Evolutionary conservation across 2,888 invertebrate species (phyloP).

Genomic region (Cacoxenus indagator): DNA sequence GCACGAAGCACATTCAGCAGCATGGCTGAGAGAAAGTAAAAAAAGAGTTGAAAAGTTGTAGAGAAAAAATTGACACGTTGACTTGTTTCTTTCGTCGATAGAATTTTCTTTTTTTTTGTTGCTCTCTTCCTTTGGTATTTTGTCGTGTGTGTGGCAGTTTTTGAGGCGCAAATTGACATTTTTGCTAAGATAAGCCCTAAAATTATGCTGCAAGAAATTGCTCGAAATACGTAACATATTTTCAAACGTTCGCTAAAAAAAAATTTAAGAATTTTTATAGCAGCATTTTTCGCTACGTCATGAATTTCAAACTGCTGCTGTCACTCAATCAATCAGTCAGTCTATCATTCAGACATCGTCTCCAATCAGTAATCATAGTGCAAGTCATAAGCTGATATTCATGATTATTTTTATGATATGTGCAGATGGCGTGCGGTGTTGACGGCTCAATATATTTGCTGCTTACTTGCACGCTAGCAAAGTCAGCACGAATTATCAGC

Average conservation of each 20-base stretch:
- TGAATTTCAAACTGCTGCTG: background rate
- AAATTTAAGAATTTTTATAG: constrained; percentile 18
- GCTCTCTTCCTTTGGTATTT: too few species aligned
- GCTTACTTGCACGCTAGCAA: background rate
- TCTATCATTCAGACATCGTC: background rate
- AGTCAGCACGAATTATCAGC: background rate
- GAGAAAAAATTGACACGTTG: constrained; percentile 10
- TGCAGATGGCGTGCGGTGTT: background rate
- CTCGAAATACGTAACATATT: background rate
- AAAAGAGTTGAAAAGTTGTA: background rate
- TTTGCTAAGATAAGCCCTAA: background rate
- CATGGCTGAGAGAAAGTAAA: background rate
- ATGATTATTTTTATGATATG: background rate
- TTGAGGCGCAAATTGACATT: too few species aligned
- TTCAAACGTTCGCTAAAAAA: background rate
- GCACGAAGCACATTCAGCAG: background rate
- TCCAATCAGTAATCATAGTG: background rate
- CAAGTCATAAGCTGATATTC: background rate
- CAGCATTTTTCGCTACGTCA: background rate
- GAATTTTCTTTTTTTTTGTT: background rate
- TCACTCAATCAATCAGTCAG: background rate
- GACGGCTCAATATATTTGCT: background rate
- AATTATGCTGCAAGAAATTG: background rate
- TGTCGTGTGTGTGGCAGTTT: too few species aligned
- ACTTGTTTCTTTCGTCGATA: background rate